Evolutionary conservation across 2,888 invertebrate genomes (phyloP).

Genomic region (Coenonympha arcania): DNA sequence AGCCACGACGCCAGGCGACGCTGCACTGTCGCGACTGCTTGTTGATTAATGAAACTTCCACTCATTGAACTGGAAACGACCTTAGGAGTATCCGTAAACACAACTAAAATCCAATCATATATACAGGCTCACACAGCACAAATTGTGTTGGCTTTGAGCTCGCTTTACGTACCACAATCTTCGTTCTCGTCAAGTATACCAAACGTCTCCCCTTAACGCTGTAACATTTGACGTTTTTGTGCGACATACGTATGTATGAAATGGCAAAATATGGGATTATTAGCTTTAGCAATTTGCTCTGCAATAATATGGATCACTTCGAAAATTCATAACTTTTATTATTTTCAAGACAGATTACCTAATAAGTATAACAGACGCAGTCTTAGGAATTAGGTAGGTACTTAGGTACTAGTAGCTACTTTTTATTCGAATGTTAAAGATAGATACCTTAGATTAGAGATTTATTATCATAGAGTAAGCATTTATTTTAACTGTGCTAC

Average conservation of each 20-base stretch:
- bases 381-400: too few relatives aligned
- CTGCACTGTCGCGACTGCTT: constrained; percentile 71
- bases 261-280: constrained; percentile 65
- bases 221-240: constrained; percentile 74
- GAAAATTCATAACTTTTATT: background rate
- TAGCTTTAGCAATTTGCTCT: constrained; percentile 33
- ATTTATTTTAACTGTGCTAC: too few relatives aligned
- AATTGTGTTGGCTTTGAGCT: constrained; percentile 12
- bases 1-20: constrained; percentile 63
- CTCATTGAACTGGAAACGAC: constrained; percentile 56
- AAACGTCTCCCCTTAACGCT: constrained; percentile 70
- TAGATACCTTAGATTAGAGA: too few relatives aligned
- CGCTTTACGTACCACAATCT: constrained; percentile 12
- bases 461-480: too few relatives aligned
- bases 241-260: constrained; percentile 62
- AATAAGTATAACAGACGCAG: too few relatives aligned
- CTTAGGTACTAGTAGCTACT: too few relatives aligned
- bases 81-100: constrained; percentile 29
- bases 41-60: constrained; percentile 71
- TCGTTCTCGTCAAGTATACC: constrained; percentile 52
- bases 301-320: constrained; percentile 18
- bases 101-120: constrained; percentile 29
- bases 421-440: too few relatives aligned
- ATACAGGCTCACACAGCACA: rapidly evolving
- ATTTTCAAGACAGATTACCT: too few relatives aligned